Conservation (phyloP, 2,113 vertebrate species). For the Pseudopipra pipra region DNA sequence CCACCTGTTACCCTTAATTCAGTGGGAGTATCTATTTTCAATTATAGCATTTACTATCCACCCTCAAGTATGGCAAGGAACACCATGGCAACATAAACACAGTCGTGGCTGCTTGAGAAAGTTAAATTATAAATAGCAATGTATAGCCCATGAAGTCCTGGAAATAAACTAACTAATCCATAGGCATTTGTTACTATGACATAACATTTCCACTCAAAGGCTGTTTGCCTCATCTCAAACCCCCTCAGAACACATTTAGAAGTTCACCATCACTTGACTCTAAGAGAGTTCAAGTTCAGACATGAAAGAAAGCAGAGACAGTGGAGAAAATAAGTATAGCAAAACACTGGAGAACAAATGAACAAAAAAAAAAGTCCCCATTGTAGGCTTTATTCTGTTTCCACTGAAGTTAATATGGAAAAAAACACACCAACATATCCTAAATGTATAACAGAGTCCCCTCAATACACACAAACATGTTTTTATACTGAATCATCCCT, state of each 20-base stretch:
- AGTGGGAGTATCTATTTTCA: constrained; percentile 78
- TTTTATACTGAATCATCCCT: background rate
- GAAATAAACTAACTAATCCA: constrained; percentile 71
- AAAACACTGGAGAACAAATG: background rate
- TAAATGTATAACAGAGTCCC: background rate
- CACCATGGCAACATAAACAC: constrained; percentile 78
- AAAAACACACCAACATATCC: background rate
- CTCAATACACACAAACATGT: background rate
- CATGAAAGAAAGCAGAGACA: background rate
- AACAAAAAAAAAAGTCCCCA: background rate
- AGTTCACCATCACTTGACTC: background rate
- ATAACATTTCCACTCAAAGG: constrained; percentile 49
- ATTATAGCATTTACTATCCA: constrained; percentile 64
- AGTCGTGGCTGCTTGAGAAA: constrained; percentile 41
- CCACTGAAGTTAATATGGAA: background rate
- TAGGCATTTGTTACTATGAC: constrained; percentile 56
- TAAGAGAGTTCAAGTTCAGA: background rate
- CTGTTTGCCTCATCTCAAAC: constrained; percentile 28
- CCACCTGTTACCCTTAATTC: constrained; percentile 80
- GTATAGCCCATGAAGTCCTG: constrained; percentile 55
- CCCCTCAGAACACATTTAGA: constrained; percentile 12
- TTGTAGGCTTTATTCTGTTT: background rate
- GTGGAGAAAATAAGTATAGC: background rate
- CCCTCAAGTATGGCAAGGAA: constrained; percentile 61
- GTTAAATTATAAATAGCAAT: constrained; percentile 69